phyloP scores from a whole-genome alignment of 2,113 vertebrate genomes.

The Myanophis thanlyinensis region DNA sequence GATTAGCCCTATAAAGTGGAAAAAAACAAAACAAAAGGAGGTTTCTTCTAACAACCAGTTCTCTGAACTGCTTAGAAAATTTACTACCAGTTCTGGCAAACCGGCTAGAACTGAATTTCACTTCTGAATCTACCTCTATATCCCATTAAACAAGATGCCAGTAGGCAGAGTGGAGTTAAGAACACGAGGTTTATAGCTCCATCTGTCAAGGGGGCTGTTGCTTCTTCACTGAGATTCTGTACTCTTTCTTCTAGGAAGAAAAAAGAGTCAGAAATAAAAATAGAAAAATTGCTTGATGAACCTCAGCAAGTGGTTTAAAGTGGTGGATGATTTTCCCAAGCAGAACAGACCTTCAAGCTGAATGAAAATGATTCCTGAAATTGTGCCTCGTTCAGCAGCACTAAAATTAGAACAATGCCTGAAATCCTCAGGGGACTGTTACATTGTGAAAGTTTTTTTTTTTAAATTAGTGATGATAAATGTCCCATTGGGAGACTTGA shows the following conservation, averaged over 20 bases:
- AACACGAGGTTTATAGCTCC: not conserved
- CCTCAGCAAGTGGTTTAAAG: not conserved
- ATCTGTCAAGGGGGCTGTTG: not conserved
- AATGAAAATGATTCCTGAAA: not conserved
- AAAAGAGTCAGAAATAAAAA: not conserved
- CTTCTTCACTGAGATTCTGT: not conserved
- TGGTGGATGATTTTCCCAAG: not conserved
- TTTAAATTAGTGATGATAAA: not conserved
- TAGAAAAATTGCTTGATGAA: not conserved
- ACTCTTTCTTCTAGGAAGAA: not conserved
- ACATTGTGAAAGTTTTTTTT: not conserved
- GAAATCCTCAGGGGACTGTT: not conserved
- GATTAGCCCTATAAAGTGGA: too few species aligned
- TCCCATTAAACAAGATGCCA: not conserved
- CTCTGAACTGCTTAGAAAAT: too few species aligned
- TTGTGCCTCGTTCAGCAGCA: not conserved
- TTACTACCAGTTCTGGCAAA: too few species aligned
- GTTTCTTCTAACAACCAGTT: too few species aligned
- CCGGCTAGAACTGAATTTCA: too few species aligned
- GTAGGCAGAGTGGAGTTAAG: not conserved
- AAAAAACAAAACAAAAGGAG: too few species aligned
- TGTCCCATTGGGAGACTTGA: not conserved
- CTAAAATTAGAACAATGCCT: not conserved
- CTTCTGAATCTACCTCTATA: conserved; percentile 11
- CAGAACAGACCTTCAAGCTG: not conserved